phyloP scores from a whole-genome alignment of 2,113 vertebrate species.

The Pterophyllum scalare region DNA sequence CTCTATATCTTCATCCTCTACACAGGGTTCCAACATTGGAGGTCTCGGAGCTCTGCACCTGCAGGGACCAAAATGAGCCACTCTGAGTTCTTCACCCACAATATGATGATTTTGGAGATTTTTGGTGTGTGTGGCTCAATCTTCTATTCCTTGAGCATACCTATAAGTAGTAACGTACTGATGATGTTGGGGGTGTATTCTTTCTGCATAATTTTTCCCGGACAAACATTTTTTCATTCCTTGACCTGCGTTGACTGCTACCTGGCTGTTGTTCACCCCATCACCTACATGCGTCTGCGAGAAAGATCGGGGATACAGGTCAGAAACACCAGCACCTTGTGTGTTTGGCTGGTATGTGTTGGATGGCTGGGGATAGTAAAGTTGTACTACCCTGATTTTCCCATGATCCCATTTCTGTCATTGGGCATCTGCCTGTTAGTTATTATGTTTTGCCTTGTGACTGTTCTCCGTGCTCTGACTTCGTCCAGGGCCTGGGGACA shows the following conservation, averaged over 20 bases:
- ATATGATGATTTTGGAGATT: constrained; percentile 10
- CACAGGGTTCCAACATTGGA: neutral
- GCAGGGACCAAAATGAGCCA: neutral
- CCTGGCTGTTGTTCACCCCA: neutral
- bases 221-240: constrained; percentile 8
- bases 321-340: constrained; percentile 9
- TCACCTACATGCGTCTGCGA: neutral
- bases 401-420: accelerated
- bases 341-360: constrained; percentile 16
- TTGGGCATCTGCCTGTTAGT: neutral
- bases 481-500: neutral
- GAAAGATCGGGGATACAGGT: neutral
- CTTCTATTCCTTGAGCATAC: neutral
- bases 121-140: neutral
- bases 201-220: neutral
- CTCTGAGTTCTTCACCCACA: constrained; percentile 37
- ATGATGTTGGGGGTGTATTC: accelerated
- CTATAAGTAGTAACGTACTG: accelerated
- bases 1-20: constrained; percentile 12
- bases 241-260: neutral
- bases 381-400: accelerated
- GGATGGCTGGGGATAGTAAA: neutral
- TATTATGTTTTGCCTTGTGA: neutral
- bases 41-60: neutral
- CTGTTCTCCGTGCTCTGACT: neutral